A percentile compares a stretch with the other conserved stretches of the same genome.
Evolutionary conservation across 2,888 invertebrate genomes (phyloP).

Genomic region (Cantharis rustica): DNA sequence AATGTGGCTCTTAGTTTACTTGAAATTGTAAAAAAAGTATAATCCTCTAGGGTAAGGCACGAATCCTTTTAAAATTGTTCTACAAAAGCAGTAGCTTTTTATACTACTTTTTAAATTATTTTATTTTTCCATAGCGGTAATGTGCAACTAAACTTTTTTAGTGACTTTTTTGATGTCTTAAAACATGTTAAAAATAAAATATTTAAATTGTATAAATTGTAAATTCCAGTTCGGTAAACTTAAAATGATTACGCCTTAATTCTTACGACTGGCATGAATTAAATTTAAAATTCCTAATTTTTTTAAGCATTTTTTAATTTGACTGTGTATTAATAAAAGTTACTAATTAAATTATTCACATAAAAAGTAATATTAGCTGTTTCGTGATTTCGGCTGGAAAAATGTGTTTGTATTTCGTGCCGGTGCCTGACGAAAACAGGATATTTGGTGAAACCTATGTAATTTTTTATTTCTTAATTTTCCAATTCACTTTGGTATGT

Average conservation of each 20-base stretch:
- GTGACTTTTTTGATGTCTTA: no score
- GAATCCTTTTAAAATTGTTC: background rate
- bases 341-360: background rate
- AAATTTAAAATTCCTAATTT: no score
- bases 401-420: background rate
- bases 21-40: background rate
- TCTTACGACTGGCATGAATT: no score
- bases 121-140: background rate
- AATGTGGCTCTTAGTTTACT: no score
- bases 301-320: no score
- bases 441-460: background rate
- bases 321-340: no score
- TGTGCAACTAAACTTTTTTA: background rate
- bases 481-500: background rate
- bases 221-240: no score
- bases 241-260: no score
- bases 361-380: background rate
- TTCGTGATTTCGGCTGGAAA: background rate
- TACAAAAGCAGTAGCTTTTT: background rate
- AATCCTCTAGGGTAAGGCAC: background rate
- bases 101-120: background rate
- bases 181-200: no score
- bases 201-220: no score
- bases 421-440: background rate
- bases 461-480: background rate